Evolutionary conservation across 2,113 vertebrate genomes (phyloP).

Genomic region (Oreochromis tanganicae): DNA sequence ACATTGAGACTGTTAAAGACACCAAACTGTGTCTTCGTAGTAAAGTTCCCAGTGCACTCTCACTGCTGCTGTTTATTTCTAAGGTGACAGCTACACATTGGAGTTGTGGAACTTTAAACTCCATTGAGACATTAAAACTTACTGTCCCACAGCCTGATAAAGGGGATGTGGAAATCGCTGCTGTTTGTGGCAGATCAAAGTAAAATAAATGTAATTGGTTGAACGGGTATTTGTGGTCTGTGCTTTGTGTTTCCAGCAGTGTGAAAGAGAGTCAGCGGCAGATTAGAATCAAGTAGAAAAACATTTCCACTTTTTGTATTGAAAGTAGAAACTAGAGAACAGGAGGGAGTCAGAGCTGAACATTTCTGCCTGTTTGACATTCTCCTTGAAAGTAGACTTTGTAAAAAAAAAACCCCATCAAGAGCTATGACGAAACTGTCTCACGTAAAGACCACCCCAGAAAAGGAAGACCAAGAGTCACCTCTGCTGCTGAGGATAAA

Average conservation of each 20-base stretch:
- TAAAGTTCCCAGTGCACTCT: not conserved
- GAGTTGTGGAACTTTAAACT: not conserved
- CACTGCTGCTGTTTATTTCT: not conserved
- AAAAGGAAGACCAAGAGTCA: not conserved
- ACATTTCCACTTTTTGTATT: not conserved
- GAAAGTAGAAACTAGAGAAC: not conserved
- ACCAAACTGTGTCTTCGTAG: not conserved
- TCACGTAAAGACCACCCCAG: not conserved
- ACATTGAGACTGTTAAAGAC: not conserved
- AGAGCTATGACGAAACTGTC: not conserved
- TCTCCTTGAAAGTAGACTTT: not conserved
- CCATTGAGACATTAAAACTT: not conserved
- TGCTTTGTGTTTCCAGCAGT: no score
- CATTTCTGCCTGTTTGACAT: not conserved
- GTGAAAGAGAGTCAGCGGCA: not conserved
- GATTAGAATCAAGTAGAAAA: not conserved
- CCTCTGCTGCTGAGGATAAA: not conserved
- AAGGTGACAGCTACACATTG: not conserved
- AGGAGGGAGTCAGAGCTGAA: not conserved
- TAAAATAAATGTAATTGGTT: not conserved
- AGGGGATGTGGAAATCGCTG: not conserved
- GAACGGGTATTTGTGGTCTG: not conserved
- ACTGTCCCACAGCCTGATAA: not conserved
- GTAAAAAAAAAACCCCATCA: not conserved
- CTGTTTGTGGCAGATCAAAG: not conserved